These are phyloP conservation scores for Eupsittula cactorum DNA, from an alignment of 2,113 vertebrate genomes.

Conservation along the genomic window DNA sequence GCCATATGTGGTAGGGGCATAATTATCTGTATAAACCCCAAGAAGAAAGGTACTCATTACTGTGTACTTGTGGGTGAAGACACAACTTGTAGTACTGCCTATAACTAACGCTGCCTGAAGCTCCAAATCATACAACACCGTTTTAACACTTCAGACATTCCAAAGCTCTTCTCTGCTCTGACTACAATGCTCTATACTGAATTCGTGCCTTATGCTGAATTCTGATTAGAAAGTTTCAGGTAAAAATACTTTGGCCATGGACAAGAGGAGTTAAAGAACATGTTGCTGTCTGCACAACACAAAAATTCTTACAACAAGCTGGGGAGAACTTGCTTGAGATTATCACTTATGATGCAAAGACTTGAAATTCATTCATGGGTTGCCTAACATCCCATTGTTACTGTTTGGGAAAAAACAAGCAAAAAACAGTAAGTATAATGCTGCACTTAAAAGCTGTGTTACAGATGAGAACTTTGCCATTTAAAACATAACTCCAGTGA, in stretches of 20 bases:
- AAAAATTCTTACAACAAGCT: neutral
- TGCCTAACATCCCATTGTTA: neutral
- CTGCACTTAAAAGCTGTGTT: neutral
- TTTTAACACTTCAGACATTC: neutral
- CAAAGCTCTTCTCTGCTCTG: neutral
- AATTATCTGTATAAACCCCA: neutral
- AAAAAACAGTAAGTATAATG: neutral
- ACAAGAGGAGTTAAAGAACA: neutral
- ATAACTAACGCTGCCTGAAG: neutral
- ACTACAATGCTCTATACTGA: neutral
- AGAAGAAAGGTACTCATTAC: constrained; percentile 21
- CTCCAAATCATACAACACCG: neutral
- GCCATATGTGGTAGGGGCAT: neutral
- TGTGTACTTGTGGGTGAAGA: neutral
- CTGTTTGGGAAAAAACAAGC: neutral
- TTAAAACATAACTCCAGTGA: neutral
- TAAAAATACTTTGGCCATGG: neutral
- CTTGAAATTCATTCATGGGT: neutral
- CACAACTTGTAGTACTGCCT: neutral
- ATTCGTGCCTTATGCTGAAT: neutral
- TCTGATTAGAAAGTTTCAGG: neutral
- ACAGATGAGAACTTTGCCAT: neutral
- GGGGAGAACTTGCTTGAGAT: neutral
- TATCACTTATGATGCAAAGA: neutral
- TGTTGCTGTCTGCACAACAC: neutral